Evolutionary conservation across 2,113 vertebrate genomes (phyloP).

Genomic region (Pimephales promelas): DNA sequence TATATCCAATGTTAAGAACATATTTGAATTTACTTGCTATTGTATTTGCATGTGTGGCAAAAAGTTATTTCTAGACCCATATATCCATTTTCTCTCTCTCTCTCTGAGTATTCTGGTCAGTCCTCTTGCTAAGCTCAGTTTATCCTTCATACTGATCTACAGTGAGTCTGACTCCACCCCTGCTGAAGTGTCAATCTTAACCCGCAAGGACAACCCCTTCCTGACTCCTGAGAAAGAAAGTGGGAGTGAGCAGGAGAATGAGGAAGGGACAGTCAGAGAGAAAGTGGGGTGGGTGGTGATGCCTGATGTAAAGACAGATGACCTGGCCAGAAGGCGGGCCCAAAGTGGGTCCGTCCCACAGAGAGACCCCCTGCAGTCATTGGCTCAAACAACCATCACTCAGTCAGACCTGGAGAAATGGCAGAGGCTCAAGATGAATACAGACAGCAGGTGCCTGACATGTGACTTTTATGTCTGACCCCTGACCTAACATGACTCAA

Average conservation of each 20-base stretch:
- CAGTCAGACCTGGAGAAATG: constrained; percentile 90
- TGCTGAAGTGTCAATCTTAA: constrained; percentile 49
- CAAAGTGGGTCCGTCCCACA: constrained; percentile 69
- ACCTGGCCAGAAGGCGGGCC: constrained; percentile 79
- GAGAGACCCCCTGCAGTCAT: constrained; percentile 69
- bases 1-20: not conserved
- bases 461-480: constrained; percentile 28
- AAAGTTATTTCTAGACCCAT: not conserved
- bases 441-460: constrained; percentile 84
- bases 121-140: not conserved
- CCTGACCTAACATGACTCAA: constrained; percentile 18
- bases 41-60: not conserved
- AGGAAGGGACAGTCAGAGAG: constrained; percentile 58
- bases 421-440: constrained; percentile 87
- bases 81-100: not conserved
- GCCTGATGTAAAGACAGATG: constrained; percentile 79
- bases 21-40: not conserved
- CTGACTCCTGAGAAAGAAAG: constrained; percentile 37
- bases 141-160: constrained; percentile 40
- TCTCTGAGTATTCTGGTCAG: too few species aligned
- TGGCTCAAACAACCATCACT: constrained; percentile 79
- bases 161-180: constrained; percentile 40
- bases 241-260: constrained; percentile 16
- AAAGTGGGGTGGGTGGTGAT: constrained; percentile 56
- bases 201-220: constrained; percentile 49